A percentile compares a stretch with the other conserved stretches of the same genome.
Evolutionary conservation across 1,140 invertebrate species (phyloP).

Genomic region (Archivesica marissinica): DNA sequence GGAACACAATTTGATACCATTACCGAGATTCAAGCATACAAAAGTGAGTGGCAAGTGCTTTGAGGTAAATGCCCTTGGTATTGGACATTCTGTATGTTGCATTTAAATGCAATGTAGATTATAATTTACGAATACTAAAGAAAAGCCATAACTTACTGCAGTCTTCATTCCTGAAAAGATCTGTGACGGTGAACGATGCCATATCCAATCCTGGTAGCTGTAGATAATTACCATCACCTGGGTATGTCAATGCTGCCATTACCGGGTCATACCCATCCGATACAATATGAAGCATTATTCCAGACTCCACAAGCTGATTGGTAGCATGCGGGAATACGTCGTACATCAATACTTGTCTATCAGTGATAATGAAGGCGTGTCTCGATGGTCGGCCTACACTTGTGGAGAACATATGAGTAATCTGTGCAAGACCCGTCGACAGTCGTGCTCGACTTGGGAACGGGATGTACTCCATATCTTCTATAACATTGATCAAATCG

Average conservation of each 20-base stretch:
- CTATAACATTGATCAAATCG: background rate
- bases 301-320: background rate
- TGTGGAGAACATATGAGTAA: background rate
- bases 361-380: slow-evolving; percentile 1
- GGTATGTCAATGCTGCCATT: background rate
- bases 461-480: background rate
- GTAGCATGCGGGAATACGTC: background rate
- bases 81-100: too few species aligned
- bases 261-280: background rate
- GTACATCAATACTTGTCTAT: background rate
- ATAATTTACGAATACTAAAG: too few species aligned
- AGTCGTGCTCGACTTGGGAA: background rate
- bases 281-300: slow-evolving; percentile 19
- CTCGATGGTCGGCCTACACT: background rate
- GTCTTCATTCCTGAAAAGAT: background rate
- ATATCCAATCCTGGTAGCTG: background rate
- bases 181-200: background rate
- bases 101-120: too few species aligned
- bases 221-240: background rate
- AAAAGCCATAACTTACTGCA: slow-evolving; percentile 22
- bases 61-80: too few species aligned
- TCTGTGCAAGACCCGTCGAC: background rate
- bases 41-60: too few species aligned
- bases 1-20: too few species aligned
- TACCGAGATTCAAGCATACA: too few species aligned